These are phyloP conservation scores for Pteruthius melanotis DNA, from an alignment of 2,113 vertebrate species.

Conservation along the genomic window DNA sequence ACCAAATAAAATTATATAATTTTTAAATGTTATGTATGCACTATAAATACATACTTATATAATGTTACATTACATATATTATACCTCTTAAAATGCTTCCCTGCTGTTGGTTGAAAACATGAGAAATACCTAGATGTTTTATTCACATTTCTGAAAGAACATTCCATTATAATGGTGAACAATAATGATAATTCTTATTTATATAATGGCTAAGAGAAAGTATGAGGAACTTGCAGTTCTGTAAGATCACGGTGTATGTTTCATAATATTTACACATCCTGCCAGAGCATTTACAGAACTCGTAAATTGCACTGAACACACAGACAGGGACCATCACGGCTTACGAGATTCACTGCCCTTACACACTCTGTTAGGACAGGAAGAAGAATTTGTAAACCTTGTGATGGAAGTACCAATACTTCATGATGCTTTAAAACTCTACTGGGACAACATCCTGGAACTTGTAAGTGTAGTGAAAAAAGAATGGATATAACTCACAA, in stretches of 20 bases:
- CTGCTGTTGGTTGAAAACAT: neutral
- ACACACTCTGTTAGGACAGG: neutral
- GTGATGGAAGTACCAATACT: neutral
- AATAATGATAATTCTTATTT: neutral
- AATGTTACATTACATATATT: neutral
- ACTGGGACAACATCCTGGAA: neutral
- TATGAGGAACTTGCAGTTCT: neutral
- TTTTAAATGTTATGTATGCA: neutral
- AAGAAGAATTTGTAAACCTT: neutral
- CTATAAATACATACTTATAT: neutral
- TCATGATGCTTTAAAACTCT: conserved; percentile 30
- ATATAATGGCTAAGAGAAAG: neutral
- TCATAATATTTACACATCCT: neutral
- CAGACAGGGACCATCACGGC: neutral
- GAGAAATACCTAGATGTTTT: neutral
- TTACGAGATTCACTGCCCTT: neutral
- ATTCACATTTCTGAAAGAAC: neutral
- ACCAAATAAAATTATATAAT: neutral
- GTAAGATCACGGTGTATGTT: neutral
- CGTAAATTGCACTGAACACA: neutral
- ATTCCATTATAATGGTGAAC: neutral
- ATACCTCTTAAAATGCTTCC: neutral
- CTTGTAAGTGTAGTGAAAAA: neutral
- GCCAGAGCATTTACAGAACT: neutral
- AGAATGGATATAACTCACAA: neutral